These are phyloP conservation scores for Ormyrus rosae DNA, from an alignment of 2,888 invertebrate species.

Conservation along the genomic window DNA sequence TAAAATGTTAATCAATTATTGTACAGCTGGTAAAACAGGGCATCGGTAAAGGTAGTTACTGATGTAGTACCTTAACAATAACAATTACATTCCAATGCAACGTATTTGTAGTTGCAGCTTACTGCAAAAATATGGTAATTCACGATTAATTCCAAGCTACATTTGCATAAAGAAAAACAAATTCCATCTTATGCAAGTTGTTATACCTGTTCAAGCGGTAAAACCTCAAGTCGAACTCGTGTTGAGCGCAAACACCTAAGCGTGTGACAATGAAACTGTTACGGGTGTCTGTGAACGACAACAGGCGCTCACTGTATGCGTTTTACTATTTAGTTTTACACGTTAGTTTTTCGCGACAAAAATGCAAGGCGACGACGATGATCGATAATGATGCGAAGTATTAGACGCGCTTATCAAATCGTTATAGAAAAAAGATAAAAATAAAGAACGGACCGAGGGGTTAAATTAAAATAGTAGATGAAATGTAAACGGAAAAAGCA, in stretches of 20 bases:
- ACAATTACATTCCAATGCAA: constrained; percentile 5
- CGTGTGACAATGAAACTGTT: constrained; percentile 25
- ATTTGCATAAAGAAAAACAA: not conserved
- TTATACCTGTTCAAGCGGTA: not conserved
- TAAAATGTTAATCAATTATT: constrained; percentile 17
- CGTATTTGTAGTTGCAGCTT: not conserved
- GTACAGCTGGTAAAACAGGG: constrained; percentile 6
- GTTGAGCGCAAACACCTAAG: constrained; percentile 34
- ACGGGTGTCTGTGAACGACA: not conserved
- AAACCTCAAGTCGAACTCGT: constrained; percentile 44
- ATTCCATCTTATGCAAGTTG: not conserved
- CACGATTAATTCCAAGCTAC: not conserved
- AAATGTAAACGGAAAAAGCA: constrained; percentile 13
- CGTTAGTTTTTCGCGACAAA: constrained; percentile 10
- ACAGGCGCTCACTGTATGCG: constrained; percentile 3
- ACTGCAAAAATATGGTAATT: not conserved
- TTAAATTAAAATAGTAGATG: not conserved
- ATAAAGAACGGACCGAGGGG: constrained; percentile 7
- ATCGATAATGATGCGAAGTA: constrained; percentile 59
- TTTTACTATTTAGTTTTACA: not conserved
- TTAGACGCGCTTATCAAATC: constrained; percentile 3
- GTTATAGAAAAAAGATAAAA: not conserved
- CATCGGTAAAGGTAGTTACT: not conserved
- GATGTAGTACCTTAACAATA: not conserved
- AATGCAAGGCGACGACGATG: constrained; percentile 59